Evolutionary conservation across 2,113 vertebrate species (phyloP).

Genomic region (Myodes glareolus): DNA sequence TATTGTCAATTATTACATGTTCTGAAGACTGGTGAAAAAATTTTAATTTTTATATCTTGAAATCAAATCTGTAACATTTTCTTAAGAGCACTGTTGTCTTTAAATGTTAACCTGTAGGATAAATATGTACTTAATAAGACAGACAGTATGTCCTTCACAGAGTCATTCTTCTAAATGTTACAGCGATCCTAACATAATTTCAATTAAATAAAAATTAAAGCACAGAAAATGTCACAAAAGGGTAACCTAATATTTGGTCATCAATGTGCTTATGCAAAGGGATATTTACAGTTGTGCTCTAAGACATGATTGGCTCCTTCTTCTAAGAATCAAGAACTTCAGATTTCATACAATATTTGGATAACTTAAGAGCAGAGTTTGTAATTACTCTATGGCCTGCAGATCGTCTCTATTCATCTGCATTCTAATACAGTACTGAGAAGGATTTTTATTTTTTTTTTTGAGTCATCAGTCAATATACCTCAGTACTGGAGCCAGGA

Average conservation of each 20-base stretch:
- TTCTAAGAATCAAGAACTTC: background rate
- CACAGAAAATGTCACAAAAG: slow-evolving; percentile 89
- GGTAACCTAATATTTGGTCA: slow-evolving; percentile 89
- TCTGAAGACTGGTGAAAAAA: slow-evolving; percentile 30
- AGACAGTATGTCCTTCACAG: slow-evolving; percentile 80
- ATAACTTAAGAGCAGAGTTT: slow-evolving; percentile 26
- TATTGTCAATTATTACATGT: slow-evolving; percentile 27
- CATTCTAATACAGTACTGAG: background rate
- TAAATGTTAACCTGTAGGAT: slow-evolving; percentile 81
- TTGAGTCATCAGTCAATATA: background rate
- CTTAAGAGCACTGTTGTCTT: slow-evolving; percentile 65
- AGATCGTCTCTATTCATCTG: background rate
- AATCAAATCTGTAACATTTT: slow-evolving; percentile 68
- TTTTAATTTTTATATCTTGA: slow-evolving; percentile 58
- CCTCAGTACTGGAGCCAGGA: background rate
- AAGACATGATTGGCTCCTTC: slow-evolving; percentile 64
- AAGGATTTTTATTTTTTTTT: background rate
- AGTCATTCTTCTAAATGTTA: slow-evolving; percentile 87
- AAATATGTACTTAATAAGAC: slow-evolving; percentile 85
- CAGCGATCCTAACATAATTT: slow-evolving; percentile 83
- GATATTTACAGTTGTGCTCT: slow-evolving; percentile 83
- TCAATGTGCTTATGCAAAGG: slow-evolving; percentile 84
- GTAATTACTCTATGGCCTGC: background rate
- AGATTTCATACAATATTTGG: slow-evolving; percentile 63
- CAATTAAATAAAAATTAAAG: slow-evolving; percentile 91